Percentiles rank a stretch among this genome's conserved stretches.
These are phyloP conservation scores for Paramormyrops kingsleyae DNA, from an alignment of 2,113 vertebrate species.

Conservation along the genomic window DNA sequence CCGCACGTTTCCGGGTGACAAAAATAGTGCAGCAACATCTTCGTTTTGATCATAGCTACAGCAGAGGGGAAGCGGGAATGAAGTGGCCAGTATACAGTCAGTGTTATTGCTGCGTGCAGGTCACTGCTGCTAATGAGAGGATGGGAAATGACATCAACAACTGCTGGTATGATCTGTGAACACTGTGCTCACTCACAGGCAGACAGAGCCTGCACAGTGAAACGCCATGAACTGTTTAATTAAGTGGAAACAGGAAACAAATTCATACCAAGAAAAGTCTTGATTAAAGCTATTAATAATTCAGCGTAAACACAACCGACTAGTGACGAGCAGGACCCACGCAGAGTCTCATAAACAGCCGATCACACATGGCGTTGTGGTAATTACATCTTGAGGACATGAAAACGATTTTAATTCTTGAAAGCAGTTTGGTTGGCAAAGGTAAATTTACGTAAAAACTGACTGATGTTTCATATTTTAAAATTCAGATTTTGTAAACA, in stretches of 20 bases:
- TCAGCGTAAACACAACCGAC: not conserved
- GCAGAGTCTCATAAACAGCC: not conserved
- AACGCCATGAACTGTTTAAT: not conserved
- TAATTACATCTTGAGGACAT: not conserved
- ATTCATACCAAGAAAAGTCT: not conserved
- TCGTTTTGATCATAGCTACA: not conserved
- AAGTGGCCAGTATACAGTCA: not conserved
- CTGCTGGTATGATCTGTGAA: not conserved
- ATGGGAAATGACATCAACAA: not conserved
- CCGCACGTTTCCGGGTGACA: not conserved
- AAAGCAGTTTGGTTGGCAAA: not conserved
- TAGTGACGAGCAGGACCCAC: not conserved
- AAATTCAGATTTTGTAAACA: not conserved
- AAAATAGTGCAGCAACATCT: not conserved
- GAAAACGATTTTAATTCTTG: not conserved
- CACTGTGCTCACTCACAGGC: not conserved
- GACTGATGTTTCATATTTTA: not conserved
- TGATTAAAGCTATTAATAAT: not conserved
- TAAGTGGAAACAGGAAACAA: not conserved
- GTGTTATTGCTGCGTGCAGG: not conserved
- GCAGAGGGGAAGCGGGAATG: not conserved
- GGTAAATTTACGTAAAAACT: not conserved
- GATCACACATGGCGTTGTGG: not conserved
- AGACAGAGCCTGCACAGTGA: not conserved
- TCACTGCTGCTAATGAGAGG: not conserved